A percentile compares a stretch with the other conserved stretches of the same genome.
phyloP scores from a whole-genome alignment of 2,888 invertebrate species.

The Branchipolynoe longqiensis region DNA sequence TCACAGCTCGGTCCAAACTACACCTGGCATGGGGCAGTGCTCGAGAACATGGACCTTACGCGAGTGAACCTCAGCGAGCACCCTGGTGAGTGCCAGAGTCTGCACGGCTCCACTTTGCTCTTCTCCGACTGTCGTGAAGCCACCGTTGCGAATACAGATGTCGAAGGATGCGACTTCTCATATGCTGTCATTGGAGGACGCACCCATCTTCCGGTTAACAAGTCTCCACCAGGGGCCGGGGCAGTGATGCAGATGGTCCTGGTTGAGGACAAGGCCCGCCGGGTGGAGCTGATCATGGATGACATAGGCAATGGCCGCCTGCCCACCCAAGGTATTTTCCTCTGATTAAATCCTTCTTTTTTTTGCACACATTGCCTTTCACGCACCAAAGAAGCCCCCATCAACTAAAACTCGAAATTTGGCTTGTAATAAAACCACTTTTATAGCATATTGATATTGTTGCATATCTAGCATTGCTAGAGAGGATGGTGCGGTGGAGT shows the following conservation, averaged over 20 bases:
- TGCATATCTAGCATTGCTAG: too few species aligned
- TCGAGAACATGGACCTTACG: slow-evolving; percentile 58
- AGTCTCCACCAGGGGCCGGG: slow-evolving; percentile 7
- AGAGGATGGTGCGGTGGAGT: too few species aligned
- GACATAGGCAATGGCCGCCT: slow-evolving; percentile 1
- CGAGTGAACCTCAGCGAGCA: slow-evolving; percentile 47
- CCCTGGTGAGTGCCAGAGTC: slow-evolving; percentile 36
- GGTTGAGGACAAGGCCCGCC: slow-evolving; percentile 5
- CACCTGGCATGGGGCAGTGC: slow-evolving; percentile 44
- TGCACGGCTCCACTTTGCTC: slow-evolving; percentile 39
- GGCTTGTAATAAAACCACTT: too few species aligned
- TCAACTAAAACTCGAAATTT: too few species aligned
- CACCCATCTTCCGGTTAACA: neutral
- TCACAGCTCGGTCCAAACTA: neutral
- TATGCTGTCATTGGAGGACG: slow-evolving; percentile 37
- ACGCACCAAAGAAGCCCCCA: too few species aligned
- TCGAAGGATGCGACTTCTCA: slow-evolving; percentile 57
- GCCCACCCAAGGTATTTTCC: slow-evolving; percentile 29
- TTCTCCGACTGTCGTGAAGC: slow-evolving; percentile 43
- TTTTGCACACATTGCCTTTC: too few species aligned
- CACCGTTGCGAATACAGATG: neutral
- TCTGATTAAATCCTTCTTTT: too few species aligned
- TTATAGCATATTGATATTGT: too few species aligned
- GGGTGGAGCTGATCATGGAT: slow-evolving; percentile 24
- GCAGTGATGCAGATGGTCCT: slow-evolving; percentile 10